Percentiles rank a stretch among this genome's conserved stretches.
Evolutionary conservation across 1,140 invertebrate species (phyloP).

Genomic region (Diorhabda carinulata): DNA sequence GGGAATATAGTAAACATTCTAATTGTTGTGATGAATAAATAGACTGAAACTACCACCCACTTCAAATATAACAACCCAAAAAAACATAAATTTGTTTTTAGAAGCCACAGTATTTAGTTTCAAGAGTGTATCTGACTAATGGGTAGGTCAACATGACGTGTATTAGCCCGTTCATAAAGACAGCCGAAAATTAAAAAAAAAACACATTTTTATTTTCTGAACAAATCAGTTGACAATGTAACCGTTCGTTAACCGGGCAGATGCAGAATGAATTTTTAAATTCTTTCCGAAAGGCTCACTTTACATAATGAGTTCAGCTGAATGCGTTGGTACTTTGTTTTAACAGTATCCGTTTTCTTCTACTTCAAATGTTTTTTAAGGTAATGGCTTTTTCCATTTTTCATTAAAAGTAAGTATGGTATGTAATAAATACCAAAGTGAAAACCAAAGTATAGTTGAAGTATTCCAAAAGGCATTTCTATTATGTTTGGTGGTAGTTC

Average conservation of each 20-base stretch:
- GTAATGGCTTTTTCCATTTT: not conserved
- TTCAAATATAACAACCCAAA: slow-evolving; percentile 7
- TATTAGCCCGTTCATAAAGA: slow-evolving; percentile 6
- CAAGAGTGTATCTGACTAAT: slow-evolving; percentile 18
- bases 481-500: too few species aligned
- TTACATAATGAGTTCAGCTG: slow-evolving; percentile 11
- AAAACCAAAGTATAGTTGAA: not conserved
- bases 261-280: slow-evolving; percentile 7
- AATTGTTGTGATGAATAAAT: not conserved
- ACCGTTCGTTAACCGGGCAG: slow-evolving; percentile 10
- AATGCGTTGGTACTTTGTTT: not conserved
- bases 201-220: slow-evolving; percentile 20
- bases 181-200: slow-evolving; percentile 17
- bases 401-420: not conserved
- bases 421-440: not conserved
- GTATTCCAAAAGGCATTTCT: too few species aligned
- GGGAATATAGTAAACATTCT: not conserved
- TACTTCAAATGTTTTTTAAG: not conserved
- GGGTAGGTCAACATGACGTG: slow-evolving; percentile 16
- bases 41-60: not conserved
- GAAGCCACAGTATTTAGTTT: slow-evolving; percentile 15
- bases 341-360: not conserved
- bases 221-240: slow-evolving; percentile 22
- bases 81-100: slow-evolving; percentile 14
- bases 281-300: not conserved